A percentile compares a stretch with the other conserved stretches of the same genome.
Conservation (phyloP, 2,113 vertebrate species). For the Origma solitaria region DNA sequence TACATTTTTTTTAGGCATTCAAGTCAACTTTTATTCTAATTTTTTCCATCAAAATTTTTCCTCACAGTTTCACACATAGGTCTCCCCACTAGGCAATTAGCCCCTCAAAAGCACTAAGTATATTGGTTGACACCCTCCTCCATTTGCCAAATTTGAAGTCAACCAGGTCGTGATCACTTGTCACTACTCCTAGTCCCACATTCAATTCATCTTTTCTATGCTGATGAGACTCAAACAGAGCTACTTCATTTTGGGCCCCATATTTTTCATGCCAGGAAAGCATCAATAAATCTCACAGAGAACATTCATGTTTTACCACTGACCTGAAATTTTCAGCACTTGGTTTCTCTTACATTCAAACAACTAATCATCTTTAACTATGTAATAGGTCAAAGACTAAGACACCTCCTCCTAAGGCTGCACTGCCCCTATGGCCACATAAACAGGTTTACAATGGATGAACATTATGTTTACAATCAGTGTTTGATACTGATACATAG, state of each 20-base stretch:
- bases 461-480: neutral
- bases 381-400: neutral
- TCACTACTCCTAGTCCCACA: neutral
- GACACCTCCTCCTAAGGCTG: neutral
- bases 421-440: neutral
- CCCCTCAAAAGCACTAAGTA: neutral
- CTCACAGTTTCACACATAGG: neutral
- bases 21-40: neutral
- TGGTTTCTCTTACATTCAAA: neutral
- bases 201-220: neutral
- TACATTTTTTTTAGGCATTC: neutral
- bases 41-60: neutral
- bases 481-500: neutral
- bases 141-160: neutral
- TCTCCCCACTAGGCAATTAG: neutral
- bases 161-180: neutral
- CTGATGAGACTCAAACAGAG: neutral
- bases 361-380: neutral
- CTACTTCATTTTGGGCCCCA: neutral
- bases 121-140: neutral
- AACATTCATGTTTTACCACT: neutral
- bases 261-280: neutral
- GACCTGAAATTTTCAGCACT: neutral
- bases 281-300: neutral
- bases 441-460: neutral